These are phyloP conservation scores for Montipora capricornis DNA, from an alignment of 64 coral and sea anemone species.

Conservation along the genomic window DNA sequence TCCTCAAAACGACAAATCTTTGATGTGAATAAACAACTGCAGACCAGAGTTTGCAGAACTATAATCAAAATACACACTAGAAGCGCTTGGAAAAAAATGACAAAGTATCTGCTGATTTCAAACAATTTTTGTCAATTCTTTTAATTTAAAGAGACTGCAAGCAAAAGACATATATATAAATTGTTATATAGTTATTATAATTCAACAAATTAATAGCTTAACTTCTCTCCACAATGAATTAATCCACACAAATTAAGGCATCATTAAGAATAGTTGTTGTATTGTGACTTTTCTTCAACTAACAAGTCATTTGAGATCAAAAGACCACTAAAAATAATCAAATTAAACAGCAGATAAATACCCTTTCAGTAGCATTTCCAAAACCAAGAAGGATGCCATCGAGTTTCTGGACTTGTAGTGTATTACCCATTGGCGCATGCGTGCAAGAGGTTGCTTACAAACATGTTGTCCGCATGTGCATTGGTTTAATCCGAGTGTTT, in stretches of 20 bases:
- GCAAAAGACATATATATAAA: neutral
- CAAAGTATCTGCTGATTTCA: too few species aligned
- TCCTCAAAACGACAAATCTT: neutral
- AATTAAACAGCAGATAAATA: neutral
- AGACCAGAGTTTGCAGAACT: neutral
- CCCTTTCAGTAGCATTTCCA: constrained; percentile 44
- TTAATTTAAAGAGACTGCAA: too few species aligned
- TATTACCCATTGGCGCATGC: constrained; percentile 8
- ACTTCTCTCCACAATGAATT: neutral
- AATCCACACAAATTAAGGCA: neutral
- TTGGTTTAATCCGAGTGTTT: constrained; percentile 16
- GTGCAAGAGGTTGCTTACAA: neutral
- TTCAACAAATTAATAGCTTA: neutral
- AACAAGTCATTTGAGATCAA: neutral
- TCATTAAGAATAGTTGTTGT: neutral
- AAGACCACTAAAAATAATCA: neutral
- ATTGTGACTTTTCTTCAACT: neutral
- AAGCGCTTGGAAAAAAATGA: too few species aligned
- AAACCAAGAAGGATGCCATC: constrained; percentile 16
- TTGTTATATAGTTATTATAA: neutral
- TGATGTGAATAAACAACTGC: neutral
- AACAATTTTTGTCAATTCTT: too few species aligned
- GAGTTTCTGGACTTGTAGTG: constrained; percentile 10
- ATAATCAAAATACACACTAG: neutral
- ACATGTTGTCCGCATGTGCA: neutral